These are phyloP conservation scores for Agelas oroides DNA, from an alignment of 37 sponge, comb jelly and placozoan species.

Conservation along the genomic window DNA sequence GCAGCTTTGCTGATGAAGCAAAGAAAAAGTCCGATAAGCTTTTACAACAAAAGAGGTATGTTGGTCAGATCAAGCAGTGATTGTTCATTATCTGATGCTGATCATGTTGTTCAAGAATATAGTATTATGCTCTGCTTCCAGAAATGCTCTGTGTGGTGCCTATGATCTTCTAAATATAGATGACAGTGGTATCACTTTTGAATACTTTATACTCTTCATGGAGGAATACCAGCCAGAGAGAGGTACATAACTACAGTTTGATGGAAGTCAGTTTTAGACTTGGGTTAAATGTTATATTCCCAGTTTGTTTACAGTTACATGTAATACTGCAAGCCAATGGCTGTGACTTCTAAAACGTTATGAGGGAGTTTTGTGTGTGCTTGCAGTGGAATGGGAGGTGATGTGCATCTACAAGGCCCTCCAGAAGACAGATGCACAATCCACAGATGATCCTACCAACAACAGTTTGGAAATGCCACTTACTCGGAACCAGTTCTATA, in stretches of 20 bases:
- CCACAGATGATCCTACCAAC: too few relatives aligned
- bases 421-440: too few relatives aligned
- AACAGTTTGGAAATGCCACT: slow-evolving; percentile 9
- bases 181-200: slow-evolving; percentile 29
- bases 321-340: too few relatives aligned
- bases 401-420: slow-evolving; percentile 86
- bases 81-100: too few relatives aligned
- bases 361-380: too few relatives aligned
- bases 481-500: slow-evolving; percentile 59
- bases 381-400: slow-evolving; percentile 76
- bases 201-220: slow-evolving; percentile 73
- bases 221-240: slow-evolving; percentile 53
- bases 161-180: slow-evolving; percentile 38
- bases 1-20: slow-evolving; percentile 57
- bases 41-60: slow-evolving; percentile 72
- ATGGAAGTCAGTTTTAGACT: too few relatives aligned
- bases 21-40: slow-evolving; percentile 78
- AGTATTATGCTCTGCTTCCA: slow-evolving; percentile 13
- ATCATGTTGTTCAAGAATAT: too few relatives aligned
- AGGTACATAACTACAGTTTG: too few relatives aligned
- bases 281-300: too few relatives aligned
- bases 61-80: too few relatives aligned
- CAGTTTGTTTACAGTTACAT: too few relatives aligned
- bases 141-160: slow-evolving; percentile 65
- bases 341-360: too few relatives aligned